Evolutionary conservation across 2,888 invertebrate genomes (phyloP), one percentile per base, ranked within the genome.

Genomic region (Drosophila bunnanda): DNA sequence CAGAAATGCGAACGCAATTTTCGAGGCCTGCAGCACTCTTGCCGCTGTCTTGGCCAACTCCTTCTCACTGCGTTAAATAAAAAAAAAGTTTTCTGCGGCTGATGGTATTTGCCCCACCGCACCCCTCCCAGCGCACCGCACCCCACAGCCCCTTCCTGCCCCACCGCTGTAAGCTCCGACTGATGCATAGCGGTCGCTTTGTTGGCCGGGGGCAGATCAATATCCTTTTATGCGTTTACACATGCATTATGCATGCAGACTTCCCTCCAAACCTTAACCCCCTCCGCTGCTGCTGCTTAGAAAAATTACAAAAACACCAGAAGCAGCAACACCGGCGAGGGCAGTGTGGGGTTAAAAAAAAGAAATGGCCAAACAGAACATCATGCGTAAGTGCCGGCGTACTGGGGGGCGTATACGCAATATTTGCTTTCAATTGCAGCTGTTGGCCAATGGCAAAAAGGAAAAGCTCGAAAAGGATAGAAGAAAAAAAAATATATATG

Each of bases 371-470:
- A 82, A 84, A 82, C 75, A 68, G 82, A 79, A 74, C 60, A 77
- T 69, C 77, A 87, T 80, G 82, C 89, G 82, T 88, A 88, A 89
- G 76, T 79, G 79, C 38, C 55, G 68, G 44, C 60, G 38, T 8
- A 56, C 65, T 36, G 55, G 67, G 67, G 62, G 76, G 74, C 87
- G 88, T 83, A 84, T 89, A 87, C 87, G 84, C 89, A 87, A 83
- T 83, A 82, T 83, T 83, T 83, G 80, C 87, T 75, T 80, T 84
- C 87, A 83, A 87, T 87, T 84, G 83, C 83, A 87, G 84, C 82
- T 86, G 87, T 74, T 77, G 76, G 71, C 78, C 71, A 78, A 69
- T 66, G 53, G 68, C 57, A 64, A 59, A 75, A 75, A 43, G 57
- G 56, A 44, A 22, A 30, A 46, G 58, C 30, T 46, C 41, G 28